phyloP scores from a whole-genome alignment of 2,797 vertebrate species.

The Dermochelys coriacea region DNA sequence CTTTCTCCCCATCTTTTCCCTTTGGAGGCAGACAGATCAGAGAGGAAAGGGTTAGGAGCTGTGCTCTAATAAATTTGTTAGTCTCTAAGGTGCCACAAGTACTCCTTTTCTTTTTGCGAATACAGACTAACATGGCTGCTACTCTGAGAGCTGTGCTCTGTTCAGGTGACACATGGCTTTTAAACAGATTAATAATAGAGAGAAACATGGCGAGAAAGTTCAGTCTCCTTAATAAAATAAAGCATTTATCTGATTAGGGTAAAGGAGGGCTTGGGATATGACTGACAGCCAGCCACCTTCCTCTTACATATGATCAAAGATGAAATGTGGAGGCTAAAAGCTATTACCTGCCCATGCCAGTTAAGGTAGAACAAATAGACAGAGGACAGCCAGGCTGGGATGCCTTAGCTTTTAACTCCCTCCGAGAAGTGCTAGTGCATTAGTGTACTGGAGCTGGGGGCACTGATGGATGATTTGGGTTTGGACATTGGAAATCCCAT shows the following conservation, averaged over 20 bases:
- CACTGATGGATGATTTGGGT: not conserved
- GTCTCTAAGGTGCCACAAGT: no score
- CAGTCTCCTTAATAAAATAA: not conserved
- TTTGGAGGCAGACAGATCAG: not conserved
- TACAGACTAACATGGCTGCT: no score
- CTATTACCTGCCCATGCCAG: not conserved
- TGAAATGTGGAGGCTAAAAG: not conserved
- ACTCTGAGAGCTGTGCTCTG: not conserved
- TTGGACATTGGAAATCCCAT: not conserved
- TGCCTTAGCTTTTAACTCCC: not conserved
- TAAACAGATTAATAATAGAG: not conserved
- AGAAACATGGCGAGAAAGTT: not conserved
- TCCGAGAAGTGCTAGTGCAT: not conserved
- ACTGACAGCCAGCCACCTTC: not conserved
- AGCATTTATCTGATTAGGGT: not conserved
- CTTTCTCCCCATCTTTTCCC: not conserved
- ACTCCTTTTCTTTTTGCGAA: no score
- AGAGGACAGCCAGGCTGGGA: not conserved
- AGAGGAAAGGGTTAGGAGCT: not conserved
- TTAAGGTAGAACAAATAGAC: not conserved
- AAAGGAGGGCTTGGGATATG: not conserved
- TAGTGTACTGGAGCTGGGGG: not conserved
- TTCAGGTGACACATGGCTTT: not conserved
- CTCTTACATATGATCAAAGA: not conserved
- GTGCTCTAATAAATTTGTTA: no score